Evolutionary conservation across 2,888 invertebrate species (phyloP), one percentile per base, ranked within the genome.

Genomic region (Diabrotica balteata): DNA sequence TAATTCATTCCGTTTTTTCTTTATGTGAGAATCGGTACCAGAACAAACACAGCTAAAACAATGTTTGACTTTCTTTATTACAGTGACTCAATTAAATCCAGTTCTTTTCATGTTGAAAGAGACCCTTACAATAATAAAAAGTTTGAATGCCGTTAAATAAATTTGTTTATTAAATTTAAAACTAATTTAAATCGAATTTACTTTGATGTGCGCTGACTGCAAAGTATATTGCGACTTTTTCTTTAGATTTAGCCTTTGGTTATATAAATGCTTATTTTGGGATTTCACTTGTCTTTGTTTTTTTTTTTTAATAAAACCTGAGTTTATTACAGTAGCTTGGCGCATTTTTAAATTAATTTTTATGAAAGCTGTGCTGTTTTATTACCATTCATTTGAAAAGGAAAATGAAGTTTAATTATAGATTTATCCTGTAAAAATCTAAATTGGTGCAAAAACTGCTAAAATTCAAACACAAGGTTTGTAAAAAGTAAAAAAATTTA

Each of bases 151-250:
- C 46, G 70, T 63, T 70, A 69, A 74, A 73, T 70, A 73, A 76
- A 73, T 76, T 76, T 75, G 71, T 77, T 76, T 76, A 76, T 75
- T 72, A 73, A 73, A 76, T 77, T 74, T 68, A 66, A 76, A 77
- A 76, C 73, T 77, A 78, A 78, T 78, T 77, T 77, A 74, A 77
- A 76, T 73, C 74, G 74, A 75, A 74, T 75, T 77, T 74, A 72
- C 77, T 78, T 78, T 78, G 78, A 78, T 71, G 78, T 77, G 66
- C 75, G 71, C 69, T 74, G 73, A 73, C 71, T 77, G 68, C 73
- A 73, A 68, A 73, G 69, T 74, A 45, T 74, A 76, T 77, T 76
- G 72, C 74, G 74, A 72, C 74, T 77, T 75, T 75, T 76, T 76
- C 74, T 76, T 74, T 54, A 63, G 55, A 55, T 63, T 51, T 44